Base-by-base conservation (phyloP, 2,797 vertebrate genomes). In the Allobates femoralis region DNA sequence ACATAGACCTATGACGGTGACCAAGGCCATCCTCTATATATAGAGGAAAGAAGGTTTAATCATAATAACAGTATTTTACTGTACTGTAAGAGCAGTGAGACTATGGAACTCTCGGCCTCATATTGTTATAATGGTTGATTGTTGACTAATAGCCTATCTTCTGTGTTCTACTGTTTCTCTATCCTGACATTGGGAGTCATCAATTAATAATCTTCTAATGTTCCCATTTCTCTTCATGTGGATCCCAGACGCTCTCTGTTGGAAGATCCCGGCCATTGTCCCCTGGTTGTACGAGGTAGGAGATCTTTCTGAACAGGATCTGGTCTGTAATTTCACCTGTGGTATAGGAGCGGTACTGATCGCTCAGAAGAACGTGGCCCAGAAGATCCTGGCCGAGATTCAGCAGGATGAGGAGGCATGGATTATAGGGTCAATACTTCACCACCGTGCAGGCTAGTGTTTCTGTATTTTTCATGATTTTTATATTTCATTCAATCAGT, bases 201-300 rank as follows among this genome's bases (percentile, higher is more conserved):
- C 26, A 11, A 2, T 26, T 28, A 32, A 30, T 28, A 15, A 21
- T 34, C 0, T 37, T 11, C 18, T 69, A 41, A 41, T 12, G 3
- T n/a, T 71, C 21, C 15, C 11, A 23, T n/a, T n/a, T 11, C 21
- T 19, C 34, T 71, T 23, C 67, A n/a, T 71, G 21, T 41, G 37
- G 5, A 50, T 75, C 46, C 28, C 90, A 98, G 97, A 98, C 23
- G 96, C 96, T 2, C 93, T 94, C 21, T 93, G 89, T 0, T 98
- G 97, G 97, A 94, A 90, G 89, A 92, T 97, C 89, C 96, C 97
- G 0, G 87, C 93, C 0, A 94, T 98, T 71, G 97, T 97, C 58
- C 95, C 95, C 73, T 98, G 97, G 97, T 94, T 98, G 28, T 94
- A 96, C 76, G 90, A 86, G 84, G 95, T 95, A 62, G 97, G 97